Evolutionary conservation across 2,888 invertebrate genomes (phyloP), one percentile per base, ranked within the genome.

Genomic region (Acanthosepion lycidas): DNA sequence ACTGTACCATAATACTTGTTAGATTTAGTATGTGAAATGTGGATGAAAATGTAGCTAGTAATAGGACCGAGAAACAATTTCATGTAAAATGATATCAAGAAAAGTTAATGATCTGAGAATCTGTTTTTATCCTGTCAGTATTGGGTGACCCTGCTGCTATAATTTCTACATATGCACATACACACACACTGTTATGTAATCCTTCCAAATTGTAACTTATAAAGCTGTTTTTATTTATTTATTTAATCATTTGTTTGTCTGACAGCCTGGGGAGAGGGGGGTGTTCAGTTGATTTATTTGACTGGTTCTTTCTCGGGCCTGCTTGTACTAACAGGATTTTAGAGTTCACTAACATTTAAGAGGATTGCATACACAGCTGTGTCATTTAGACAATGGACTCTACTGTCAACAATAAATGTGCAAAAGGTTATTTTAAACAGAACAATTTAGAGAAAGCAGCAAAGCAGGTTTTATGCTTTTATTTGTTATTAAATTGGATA

Each of bases 361-460:
- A 78, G 78, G 78, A 78, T 28, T 78, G 78, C 78, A 78, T n/a
- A 28, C 78, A 78, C 78, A 78, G 78, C 78, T 78, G 78, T 78
- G 28, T 78, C 78, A 78, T 78, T 78, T n/a, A 78, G 78, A 78
- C 78, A 78, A 78, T 78, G 28, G 28, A 26, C 78, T 28, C 78
- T 28, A n/a, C n/a, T 78, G 78, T 78, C 28, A n/a, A 78, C 78
- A 55, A 55, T 42, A 42, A 42, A 78, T 78, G 78, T 78, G 28
- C n/a, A 78, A 78, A 78, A 78, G 78, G 28, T 78, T 78, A 78
- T 28, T 78, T 78, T 78, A 28, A 78, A 78, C 28, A 78, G 28
- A 78, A 28, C 78, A 78, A 78, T 78, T 78, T 78, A 78, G 78
- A 78, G n/a, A 78, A 78, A 78, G 28, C 23, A 28, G 6, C 28